These are phyloP conservation scores for Pterocles orientalis DNA, from an alignment of 2,113 vertebrate genomes.

Conservation along the genomic window DNA sequence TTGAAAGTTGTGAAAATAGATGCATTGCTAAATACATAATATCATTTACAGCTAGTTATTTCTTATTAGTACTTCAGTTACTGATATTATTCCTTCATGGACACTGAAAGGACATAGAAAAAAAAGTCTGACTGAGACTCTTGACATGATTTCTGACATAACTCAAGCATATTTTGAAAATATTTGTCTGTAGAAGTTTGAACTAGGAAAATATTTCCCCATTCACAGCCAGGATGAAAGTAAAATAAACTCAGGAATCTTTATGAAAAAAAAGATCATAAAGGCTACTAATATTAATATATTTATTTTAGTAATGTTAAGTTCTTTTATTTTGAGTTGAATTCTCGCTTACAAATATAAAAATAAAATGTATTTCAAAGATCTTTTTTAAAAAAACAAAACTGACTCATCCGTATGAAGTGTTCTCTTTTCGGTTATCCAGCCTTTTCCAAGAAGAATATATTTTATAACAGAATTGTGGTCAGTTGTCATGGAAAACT, in stretches of 20 bases:
- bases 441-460: not conserved
- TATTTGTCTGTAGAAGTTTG: not conserved
- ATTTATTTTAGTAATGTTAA: not conserved
- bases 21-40: not conserved
- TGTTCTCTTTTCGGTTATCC: not conserved
- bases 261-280: not conserved
- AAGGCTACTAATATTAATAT: not conserved
- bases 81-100: not conserved
- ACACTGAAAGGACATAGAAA: not conserved
- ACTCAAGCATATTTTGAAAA: not conserved
- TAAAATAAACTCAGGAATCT: not conserved
- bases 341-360: not conserved
- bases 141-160: not conserved
- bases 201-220: not conserved
- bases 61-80: not conserved
- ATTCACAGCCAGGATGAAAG: not conserved
- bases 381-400: not conserved
- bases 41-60: not conserved
- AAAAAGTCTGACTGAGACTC: not conserved
- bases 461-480: not conserved
- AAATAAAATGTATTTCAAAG: not conserved
- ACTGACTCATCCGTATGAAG: not conserved
- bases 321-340: not conserved
- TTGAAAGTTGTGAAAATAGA: not conserved
- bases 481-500: not conserved